Evolutionary conservation across 1,140 invertebrate genomes (phyloP), one percentile per base, ranked within the genome.

Genomic region (Callitettix versicolor): DNA sequence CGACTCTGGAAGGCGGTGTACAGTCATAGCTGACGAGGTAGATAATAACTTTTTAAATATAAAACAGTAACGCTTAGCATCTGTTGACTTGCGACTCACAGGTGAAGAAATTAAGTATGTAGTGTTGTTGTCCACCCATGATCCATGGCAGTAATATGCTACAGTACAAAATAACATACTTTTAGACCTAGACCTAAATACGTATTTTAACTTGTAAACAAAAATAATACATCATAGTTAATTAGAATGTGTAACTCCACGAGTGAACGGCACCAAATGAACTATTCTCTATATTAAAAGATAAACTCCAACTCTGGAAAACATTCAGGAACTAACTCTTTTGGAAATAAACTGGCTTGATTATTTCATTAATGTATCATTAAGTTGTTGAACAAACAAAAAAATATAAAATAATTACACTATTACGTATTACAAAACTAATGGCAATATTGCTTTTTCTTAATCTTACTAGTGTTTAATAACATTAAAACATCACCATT

Each of bases 71-170:
- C 69, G 63, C 21, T 68, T 59, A 0, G 71, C 68, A 38, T 63
- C 73, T 14, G 62, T 68, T 0, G 69, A 67, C 20, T 71, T 68
- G 0, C 67, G 60, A 36, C 62, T 72, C 47, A 73, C 70, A 30
- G 73, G 70, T 2, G 76, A 76, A 9, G 79, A 77, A 24, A 84
- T 79, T 22, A 84, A 71, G 63, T 78, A 84, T 43, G 74, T 76
- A n/a, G 77, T 79, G 41, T 74, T 76, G 61, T 82, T 79, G 56
- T 82, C 80, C 58, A 77, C 69, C 81, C 81, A 84, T 47, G 72
- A 77, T 30, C 80, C 82, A 62, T 82, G 80, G 63, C 82, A 84
- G 3, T 72, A 73, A 65, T 81, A 84, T 26, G 74, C 82, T 84
- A 68, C 7, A 68, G 71, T 60, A 7, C 34, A 17, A 41, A 33